Percentiles rank a stretch among this genome's conserved stretches.
Conservation (phyloP, 2,797 vertebrate genomes). For the Megaceryle alcyon region DNA sequence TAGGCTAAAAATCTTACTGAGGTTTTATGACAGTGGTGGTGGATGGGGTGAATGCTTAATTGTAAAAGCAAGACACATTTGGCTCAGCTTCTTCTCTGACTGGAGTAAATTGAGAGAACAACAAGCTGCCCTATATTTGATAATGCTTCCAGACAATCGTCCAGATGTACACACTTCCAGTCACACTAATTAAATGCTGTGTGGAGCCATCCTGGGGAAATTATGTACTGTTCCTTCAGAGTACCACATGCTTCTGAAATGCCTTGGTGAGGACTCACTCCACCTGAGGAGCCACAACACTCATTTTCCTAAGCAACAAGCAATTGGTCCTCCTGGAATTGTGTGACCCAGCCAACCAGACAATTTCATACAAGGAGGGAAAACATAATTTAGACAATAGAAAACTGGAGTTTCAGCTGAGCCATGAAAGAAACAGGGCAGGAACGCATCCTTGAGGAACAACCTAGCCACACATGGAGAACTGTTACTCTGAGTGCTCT, state of each 20-base stretch:
- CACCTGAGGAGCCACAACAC: not conserved
- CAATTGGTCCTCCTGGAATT: not conserved
- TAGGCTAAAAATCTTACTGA: not conserved
- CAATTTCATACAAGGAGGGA: not conserved
- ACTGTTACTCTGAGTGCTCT: not conserved
- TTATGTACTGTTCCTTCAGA: not conserved
- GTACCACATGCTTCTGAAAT: not conserved
- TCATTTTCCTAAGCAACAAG: not conserved
- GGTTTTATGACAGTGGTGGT: not conserved
- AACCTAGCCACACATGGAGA: not conserved
- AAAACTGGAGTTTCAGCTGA: not conserved
- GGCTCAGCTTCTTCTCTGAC: not conserved
- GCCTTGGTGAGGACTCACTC: not conserved
- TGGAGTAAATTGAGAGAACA: not conserved
- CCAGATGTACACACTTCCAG: slow-evolving; percentile 4
- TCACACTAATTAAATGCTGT: slow-evolving; percentile 44
- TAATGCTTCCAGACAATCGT: slow-evolving; percentile 35
- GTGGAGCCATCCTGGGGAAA: slow-evolving; percentile 51
- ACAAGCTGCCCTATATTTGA: slow-evolving; percentile 15
- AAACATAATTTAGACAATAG: not conserved
- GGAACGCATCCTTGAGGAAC: not conserved
- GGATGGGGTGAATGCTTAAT: not conserved
- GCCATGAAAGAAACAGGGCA: not conserved
- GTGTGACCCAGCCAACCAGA: not conserved
- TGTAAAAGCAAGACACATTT: not conserved